Conservation (phyloP, 2,113 vertebrate genomes). For the Xiphorhynchus elegans region DNA sequence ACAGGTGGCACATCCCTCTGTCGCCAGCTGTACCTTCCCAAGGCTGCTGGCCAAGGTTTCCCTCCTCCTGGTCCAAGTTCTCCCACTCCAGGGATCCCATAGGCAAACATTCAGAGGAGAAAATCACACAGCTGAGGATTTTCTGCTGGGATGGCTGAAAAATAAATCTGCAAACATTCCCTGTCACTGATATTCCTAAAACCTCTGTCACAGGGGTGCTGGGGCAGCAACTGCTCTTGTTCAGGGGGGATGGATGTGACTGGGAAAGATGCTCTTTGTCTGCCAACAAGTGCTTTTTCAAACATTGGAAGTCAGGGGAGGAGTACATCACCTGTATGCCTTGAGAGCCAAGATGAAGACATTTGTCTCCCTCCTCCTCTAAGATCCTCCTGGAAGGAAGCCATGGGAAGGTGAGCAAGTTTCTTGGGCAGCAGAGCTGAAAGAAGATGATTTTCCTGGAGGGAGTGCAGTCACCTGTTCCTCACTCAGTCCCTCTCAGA, state of each 20-base stretch:
- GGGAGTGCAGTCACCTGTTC: neutral
- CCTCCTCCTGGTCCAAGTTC: neutral
- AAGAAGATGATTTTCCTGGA: neutral
- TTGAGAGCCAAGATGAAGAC: neutral
- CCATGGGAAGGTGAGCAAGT: neutral
- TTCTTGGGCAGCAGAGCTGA: neutral
- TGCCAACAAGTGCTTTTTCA: neutral
- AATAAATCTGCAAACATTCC: neutral
- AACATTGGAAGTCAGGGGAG: neutral
- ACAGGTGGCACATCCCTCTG: fast-evolving
- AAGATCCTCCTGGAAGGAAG: neutral
- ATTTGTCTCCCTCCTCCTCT: neutral
- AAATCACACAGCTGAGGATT: neutral
- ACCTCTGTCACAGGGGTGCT: neutral
- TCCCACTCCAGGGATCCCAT: neutral
- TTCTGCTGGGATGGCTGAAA: neutral
- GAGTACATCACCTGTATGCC: neutral
- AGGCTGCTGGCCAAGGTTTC: neutral
- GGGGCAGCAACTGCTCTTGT: neutral
- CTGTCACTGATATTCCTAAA: neutral
- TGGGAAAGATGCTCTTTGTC: neutral
- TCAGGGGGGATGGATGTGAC: fast-evolving
- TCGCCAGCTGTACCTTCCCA: neutral
- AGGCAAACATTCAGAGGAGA: neutral
- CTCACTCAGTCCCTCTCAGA: neutral